Conservation (phyloP, 1,140 invertebrate species). For the Centruroides vittatus region DNA sequence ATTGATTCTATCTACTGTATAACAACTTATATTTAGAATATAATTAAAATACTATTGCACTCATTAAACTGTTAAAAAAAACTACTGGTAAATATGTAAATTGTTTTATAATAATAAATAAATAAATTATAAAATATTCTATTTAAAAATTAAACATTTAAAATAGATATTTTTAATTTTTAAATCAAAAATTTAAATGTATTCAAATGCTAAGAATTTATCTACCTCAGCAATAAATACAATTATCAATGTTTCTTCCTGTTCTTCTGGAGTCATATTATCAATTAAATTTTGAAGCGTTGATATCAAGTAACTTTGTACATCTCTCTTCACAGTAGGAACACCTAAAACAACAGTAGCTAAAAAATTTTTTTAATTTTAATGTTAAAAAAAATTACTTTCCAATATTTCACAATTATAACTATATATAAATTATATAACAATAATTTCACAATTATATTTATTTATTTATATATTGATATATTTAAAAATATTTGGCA, state of each 20-base stretch:
- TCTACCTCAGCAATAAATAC: conserved; percentile 73
- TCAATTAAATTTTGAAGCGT: conserved; percentile 76
- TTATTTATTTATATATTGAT: no score
- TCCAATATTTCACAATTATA: not conserved
- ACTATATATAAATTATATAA: conserved; percentile 1
- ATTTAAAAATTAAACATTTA: conserved; percentile 2
- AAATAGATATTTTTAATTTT: not conserved
- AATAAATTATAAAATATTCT: conserved; percentile 7
- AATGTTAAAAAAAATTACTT: conserved; percentile 2
- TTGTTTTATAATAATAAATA: no score
- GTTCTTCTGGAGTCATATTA: conserved; percentile 58
- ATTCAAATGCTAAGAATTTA: not conserved
- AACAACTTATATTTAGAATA: no score
- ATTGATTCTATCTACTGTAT: no score
- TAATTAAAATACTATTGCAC: no score
- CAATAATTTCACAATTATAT: no score
- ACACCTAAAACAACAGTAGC: conserved; percentile 58
- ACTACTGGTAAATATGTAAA: no score
- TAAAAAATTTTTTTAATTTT: conserved; percentile 14
- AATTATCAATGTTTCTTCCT: conserved; percentile 66
- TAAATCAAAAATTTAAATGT: no score
- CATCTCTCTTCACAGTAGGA: conserved; percentile 76
- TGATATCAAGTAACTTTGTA: conserved; percentile 72
- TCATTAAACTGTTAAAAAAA: no score
- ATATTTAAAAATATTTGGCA: no score